Conservation (phyloP, 2,797 vertebrate species). For the Bradypus variegatus region DNA sequence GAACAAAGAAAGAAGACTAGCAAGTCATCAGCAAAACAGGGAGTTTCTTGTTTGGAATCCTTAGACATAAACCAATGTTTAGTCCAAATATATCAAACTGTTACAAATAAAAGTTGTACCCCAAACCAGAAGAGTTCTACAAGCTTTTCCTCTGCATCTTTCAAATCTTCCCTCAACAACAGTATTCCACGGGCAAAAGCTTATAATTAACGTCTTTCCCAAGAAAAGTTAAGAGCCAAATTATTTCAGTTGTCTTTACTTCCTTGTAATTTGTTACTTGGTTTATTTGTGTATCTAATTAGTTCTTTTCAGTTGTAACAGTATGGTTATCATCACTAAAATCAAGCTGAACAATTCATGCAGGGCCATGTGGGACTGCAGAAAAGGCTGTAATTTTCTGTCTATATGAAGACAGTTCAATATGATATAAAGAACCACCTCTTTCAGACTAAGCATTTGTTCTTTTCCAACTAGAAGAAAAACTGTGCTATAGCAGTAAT, state of each 20-base stretch:
- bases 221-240: constrained; percentile 41
- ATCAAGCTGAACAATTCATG: constrained; percentile 12
- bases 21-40: neutral
- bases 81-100: neutral
- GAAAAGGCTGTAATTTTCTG: constrained; percentile 38
- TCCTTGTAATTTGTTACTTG: constrained; percentile 21
- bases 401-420: neutral
- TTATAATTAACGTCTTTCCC: constrained; percentile 28
- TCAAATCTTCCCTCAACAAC: neutral
- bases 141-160: neutral
- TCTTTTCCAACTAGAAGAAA: constrained; percentile 8
- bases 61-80: neutral
- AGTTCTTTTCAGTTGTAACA: neutral
- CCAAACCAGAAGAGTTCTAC: neutral
- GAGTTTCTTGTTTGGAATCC: neutral
- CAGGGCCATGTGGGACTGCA: neutral
- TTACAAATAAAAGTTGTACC: neutral
- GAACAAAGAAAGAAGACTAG: neutral
- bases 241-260: constrained; percentile 32
- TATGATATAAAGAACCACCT: neutral
- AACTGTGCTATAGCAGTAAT: neutral
- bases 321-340: neutral
- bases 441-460: constrained; percentile 12
- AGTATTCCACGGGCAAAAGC: neutral
- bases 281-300: constrained; percentile 27